Evolutionary conservation across 2,888 invertebrate species (phyloP).

Genomic region (Serrognathus titanus): DNA sequence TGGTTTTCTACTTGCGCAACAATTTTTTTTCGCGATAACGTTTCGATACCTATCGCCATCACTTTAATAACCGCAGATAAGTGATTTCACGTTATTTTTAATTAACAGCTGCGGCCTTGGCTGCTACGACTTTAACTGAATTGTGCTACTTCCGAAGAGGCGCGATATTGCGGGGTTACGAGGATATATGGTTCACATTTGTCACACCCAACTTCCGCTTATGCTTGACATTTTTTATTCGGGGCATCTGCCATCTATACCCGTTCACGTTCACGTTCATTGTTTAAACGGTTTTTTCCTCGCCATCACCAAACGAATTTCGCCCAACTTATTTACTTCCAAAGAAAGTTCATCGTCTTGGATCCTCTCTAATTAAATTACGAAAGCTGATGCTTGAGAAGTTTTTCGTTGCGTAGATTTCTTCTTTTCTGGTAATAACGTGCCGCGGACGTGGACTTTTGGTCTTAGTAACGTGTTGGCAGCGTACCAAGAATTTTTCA

Average conservation of each 20-base stretch:
- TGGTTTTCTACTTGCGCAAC: constrained; percentile 6
- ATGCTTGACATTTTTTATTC: constrained; percentile 22
- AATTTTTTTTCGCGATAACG: constrained; percentile 3
- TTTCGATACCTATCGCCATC: constrained; percentile 15
- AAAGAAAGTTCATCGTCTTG: too few relatives aligned
- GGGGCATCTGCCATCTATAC: constrained; percentile 7
- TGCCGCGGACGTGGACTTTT: constrained; percentile 6
- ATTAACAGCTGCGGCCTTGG: background rate
- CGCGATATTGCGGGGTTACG: background rate
- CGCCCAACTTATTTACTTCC: too few relatives aligned
- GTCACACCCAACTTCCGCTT: constrained; percentile 28
- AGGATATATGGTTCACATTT: constrained; percentile 26
- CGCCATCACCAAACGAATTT: too few relatives aligned
- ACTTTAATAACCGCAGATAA: constrained; percentile 18
- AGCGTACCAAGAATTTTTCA: constrained; percentile 24
- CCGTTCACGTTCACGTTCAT: too few relatives aligned
- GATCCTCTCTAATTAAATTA: too few relatives aligned
- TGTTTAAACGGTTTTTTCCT: too few relatives aligned
- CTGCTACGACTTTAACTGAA: background rate
- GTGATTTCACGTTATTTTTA: constrained; percentile 18
- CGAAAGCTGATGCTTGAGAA: background rate
- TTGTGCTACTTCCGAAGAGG: background rate
- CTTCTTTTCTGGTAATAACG: constrained; percentile 13
- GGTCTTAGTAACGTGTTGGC: constrained; percentile 25
- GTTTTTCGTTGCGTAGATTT: background rate